A percentile compares a stretch with the other conserved stretches of the same genome.
phyloP scores from a whole-genome alignment of 1,140 invertebrate genomes.

The Wiebesia pumilae region DNA sequence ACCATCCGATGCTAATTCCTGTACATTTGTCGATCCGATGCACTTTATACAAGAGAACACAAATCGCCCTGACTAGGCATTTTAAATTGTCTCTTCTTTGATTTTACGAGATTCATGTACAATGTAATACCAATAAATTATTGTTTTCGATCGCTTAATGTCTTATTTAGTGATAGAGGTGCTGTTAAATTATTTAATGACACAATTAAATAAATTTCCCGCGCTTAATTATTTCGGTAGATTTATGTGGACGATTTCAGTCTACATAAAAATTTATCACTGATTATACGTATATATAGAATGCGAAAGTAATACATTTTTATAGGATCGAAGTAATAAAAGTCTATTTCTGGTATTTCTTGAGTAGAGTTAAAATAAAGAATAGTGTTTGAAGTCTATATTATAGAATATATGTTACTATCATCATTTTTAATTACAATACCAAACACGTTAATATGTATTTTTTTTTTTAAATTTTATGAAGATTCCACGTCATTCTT shows the following conservation, averaged over 20 bases:
- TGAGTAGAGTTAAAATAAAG: background rate
- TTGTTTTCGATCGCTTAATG: constrained; percentile 29
- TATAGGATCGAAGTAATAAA: constrained; percentile 16
- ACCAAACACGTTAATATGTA: background rate
- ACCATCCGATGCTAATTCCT: constrained; percentile 16
- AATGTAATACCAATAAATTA: background rate
- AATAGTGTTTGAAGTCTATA: background rate
- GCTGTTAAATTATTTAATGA: constrained; percentile 6
- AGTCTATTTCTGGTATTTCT: background rate
- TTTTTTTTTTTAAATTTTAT: background rate
- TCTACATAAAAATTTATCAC: constrained; percentile 22
- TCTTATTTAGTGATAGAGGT: constrained; percentile 32
- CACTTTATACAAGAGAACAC: background rate
- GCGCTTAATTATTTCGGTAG: constrained; percentile 18
- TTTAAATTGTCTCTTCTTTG: background rate
- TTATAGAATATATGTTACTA: background rate
- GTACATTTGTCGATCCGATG: background rate
- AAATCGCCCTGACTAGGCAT: background rate
- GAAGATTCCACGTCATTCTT: background rate
- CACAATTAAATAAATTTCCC: constrained; percentile 28
- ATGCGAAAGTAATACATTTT: background rate
- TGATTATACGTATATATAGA: background rate
- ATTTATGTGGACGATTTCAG: constrained; percentile 30
- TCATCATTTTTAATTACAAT: background rate
- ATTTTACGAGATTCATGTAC: constrained; percentile 37